phyloP scores from a whole-genome alignment of 2,797 vertebrate species.

The Siniperca obscura region DNA sequence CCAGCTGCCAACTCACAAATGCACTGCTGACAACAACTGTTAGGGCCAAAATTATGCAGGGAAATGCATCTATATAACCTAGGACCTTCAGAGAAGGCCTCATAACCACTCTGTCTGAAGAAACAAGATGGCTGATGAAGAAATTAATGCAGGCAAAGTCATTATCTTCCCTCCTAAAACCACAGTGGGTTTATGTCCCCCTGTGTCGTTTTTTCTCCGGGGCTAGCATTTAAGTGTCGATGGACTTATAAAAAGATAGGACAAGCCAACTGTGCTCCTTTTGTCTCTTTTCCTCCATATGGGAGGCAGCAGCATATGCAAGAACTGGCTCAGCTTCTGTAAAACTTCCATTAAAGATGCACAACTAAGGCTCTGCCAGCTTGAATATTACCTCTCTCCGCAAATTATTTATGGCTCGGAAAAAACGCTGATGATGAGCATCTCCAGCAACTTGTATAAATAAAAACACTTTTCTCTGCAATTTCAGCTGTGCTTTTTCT shows the following conservation, averaged over 20 bases:
- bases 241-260: conserved; percentile 86
- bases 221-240: conserved; percentile 87
- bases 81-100: conserved; percentile 83
- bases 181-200: conserved; percentile 87
- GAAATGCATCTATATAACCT: conserved; percentile 78
- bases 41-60: conserved; percentile 76
- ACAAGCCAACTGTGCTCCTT: conserved; percentile 87
- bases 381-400: conserved; percentile 90
- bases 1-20: conserved; percentile 82
- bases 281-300: conserved; percentile 85
- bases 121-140: conserved; percentile 88
- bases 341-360: conserved; percentile 91
- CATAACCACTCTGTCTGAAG: conserved; percentile 85
- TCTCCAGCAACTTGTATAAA: conserved; percentile 81
- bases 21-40: conserved; percentile 82
- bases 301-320: conserved; percentile 86
- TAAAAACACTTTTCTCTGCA: conserved; percentile 82
- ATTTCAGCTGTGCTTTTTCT: conserved; percentile 68
- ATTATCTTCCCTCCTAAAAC: conserved; percentile 87
- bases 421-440: conserved; percentile 86
- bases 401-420: conserved; percentile 89
- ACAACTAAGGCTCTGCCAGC: conserved; percentile 90
- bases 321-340: conserved; percentile 88
- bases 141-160: conserved; percentile 87
- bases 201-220: conserved; percentile 83